Conservation (phyloP, 2,888 invertebrate species). For the Nematopogon swammerdamellus region DNA sequence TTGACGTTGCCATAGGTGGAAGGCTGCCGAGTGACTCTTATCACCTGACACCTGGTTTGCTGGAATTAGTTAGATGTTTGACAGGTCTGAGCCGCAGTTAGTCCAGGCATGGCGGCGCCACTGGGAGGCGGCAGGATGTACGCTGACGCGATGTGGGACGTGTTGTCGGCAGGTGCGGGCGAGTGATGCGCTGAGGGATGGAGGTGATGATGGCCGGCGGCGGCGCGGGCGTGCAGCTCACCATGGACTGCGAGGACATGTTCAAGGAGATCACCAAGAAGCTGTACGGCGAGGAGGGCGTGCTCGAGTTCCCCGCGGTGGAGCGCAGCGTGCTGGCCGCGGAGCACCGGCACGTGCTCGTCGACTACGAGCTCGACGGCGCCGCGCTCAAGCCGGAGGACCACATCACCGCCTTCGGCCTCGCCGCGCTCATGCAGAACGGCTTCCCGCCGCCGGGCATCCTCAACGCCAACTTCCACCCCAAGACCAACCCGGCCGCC, state of each 20-base stretch:
- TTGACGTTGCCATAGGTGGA: no score
- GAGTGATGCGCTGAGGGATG: constrained; percentile 15
- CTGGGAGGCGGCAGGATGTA: no score
- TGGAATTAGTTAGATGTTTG: no score
- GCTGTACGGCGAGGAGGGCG: constrained; percentile 79
- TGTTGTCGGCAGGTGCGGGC: no score
- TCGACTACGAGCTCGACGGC: constrained; percentile 44
- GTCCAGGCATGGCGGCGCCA: no score
- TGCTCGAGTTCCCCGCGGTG: constrained; percentile 26
- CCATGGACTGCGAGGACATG: constrained; percentile 78
- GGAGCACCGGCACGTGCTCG: constrained; percentile 47
- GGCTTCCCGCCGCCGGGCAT: constrained; percentile 66
- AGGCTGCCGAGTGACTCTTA: no score
- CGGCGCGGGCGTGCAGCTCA: constrained; percentile 44
- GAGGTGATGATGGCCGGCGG: constrained; percentile 55
- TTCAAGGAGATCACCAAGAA: constrained; percentile 91
- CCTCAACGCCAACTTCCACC: constrained; percentile 56
- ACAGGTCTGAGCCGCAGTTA: no score
- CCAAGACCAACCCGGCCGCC: constrained; percentile 44
- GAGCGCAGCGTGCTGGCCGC: constrained; percentile 35
- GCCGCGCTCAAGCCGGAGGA: constrained; percentile 65
- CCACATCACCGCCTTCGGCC: constrained; percentile 69
- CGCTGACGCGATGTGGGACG: no score
- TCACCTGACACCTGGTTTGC: no score
- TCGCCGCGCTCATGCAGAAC: constrained; percentile 75